Evolutionary conservation across 2,797 vertebrate genomes (phyloP), one percentile per base, ranked within the genome.

Genomic region (Staurois parvus): DNA sequence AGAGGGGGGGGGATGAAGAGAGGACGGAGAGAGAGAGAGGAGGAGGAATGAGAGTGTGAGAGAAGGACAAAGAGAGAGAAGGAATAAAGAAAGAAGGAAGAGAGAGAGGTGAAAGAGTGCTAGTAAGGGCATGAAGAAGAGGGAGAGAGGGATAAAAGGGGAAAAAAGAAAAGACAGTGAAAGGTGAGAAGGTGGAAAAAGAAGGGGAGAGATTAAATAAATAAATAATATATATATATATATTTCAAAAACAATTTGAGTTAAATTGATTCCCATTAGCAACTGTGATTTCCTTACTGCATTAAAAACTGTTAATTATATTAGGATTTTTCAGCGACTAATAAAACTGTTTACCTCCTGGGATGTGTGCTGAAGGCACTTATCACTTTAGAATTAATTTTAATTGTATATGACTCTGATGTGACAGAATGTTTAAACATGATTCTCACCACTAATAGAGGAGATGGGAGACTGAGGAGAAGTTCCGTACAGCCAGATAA

Each of bases 301-400:
- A 84, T 84, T 84, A 70, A 84, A n/a, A 79, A 72, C 75, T 79
- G 76, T 79, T 84, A 84, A 84, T 84, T 84, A 84, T 84, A 84
- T 84, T 77, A 83, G 72, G 73, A 76, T 83, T 83, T 83, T 83
- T 76, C 68, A 84, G 83, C 28, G 66, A 72, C 83, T 84, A 77
- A 77, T 79, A 84, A n/a, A 84, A 84, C 75, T 84, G 83, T 84
- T 84, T 84, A 84, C 68, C 83, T 84, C 83, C 32, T 72, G 75
- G 83, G 83, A 84, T n/a, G 76, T 45, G n/a, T 37, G 67, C 67
- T 70, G 75, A 70, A 84, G 83, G 75, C 83, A 84, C 83, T 84
- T 84, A 78, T 84, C 83, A 84, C 76, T 84, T 84, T 79, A 72
- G 75, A 84, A 84, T 69, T 84, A 70, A 84, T 78, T 84, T 84